A percentile compares a stretch with the other conserved stretches of the same genome.
Conservation (phyloP, 30 jellyfish, hydroid and myxozoan genomes). For the Turritopsis dohrnii region DNA sequence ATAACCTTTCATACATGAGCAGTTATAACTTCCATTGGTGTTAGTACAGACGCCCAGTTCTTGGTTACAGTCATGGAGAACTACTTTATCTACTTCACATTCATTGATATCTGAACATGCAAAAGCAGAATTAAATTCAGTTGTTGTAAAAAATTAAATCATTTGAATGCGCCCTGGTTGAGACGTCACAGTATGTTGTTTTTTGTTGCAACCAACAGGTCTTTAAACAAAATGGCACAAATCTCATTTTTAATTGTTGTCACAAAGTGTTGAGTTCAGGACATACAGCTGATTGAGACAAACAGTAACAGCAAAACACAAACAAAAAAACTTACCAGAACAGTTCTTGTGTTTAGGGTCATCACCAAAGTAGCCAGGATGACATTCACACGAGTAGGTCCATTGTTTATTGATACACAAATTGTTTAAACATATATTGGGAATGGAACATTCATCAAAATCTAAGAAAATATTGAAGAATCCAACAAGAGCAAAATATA, state of each 20-base stretch:
- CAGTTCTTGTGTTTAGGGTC: neutral
- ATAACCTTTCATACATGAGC: slow-evolving; percentile 73
- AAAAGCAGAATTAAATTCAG: neutral
- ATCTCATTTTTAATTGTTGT: too few relatives aligned
- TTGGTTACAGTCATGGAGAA: neutral
- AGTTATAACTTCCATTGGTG: slow-evolving; percentile 51
- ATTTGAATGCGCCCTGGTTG: too few relatives aligned
- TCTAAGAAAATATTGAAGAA: slow-evolving; percentile 21
- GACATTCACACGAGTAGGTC: neutral
- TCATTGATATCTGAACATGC: neutral
- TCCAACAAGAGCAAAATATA: too few relatives aligned
- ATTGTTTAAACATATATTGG: neutral
- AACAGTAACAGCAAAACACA: too few relatives aligned
- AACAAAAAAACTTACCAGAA: neutral
- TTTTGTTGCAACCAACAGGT: too few relatives aligned
- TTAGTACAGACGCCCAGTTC: slow-evolving; percentile 53
- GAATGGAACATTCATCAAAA: slow-evolving; percentile 41
- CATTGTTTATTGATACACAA: neutral
- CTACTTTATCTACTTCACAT: neutral
- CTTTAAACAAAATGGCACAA: too few relatives aligned
- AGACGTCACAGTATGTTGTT: too few relatives aligned
- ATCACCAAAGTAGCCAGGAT: neutral
- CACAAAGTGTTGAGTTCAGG: too few relatives aligned
- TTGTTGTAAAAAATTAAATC: neutral
- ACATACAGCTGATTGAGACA: too few relatives aligned